These are phyloP conservation scores for Diploscapter pachys DNA, from an alignment of 1,140 invertebrate genomes.

Conservation along the genomic window DNA sequence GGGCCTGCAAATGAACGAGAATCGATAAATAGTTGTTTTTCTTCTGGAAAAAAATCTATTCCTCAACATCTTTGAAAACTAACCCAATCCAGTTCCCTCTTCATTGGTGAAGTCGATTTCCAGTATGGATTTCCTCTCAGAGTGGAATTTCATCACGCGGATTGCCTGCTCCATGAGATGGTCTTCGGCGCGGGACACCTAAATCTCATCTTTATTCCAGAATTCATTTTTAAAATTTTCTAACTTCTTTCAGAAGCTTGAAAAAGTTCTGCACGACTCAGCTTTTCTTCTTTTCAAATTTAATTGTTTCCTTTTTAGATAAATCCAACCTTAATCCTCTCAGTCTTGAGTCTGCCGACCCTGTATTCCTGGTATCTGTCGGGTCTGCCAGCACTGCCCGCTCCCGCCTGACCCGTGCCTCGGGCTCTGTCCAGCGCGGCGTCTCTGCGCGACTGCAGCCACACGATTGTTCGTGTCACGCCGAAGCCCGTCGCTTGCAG, in stretches of 20 bases:
- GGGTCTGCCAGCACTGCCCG: constrained; percentile 73
- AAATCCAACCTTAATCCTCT: constrained; percentile 84
- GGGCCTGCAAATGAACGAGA: no score
- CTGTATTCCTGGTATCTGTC: constrained; percentile 86
- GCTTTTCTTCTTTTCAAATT: no score
- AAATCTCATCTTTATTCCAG: constrained; percentile 10
- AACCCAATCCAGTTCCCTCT: constrained; percentile 93
- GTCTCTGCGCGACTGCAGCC: constrained; percentile 92
- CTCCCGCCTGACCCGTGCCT: constrained; percentile 62
- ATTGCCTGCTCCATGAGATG: constrained; percentile 85
- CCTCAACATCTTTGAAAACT: no score
- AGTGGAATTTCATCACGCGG: constrained; percentile 87
- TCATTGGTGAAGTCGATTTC: constrained; percentile 93
- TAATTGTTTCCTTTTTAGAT: background rate
- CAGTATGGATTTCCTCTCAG: constrained; percentile 84
- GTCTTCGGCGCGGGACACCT: constrained; percentile 65
- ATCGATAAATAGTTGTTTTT: background rate
- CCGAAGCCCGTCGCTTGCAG: constrained; percentile 60
- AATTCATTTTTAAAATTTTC: no score
- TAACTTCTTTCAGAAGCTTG: no score
- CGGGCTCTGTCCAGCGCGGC: constrained; percentile 73
- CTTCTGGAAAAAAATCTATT: background rate
- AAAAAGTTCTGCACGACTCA: no score
- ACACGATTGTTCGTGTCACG: constrained; percentile 78
- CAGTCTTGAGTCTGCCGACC: constrained; percentile 92